Base-by-base conservation (phyloP, 1,140 invertebrate genomes). In the Oscheius sp. region DNA sequence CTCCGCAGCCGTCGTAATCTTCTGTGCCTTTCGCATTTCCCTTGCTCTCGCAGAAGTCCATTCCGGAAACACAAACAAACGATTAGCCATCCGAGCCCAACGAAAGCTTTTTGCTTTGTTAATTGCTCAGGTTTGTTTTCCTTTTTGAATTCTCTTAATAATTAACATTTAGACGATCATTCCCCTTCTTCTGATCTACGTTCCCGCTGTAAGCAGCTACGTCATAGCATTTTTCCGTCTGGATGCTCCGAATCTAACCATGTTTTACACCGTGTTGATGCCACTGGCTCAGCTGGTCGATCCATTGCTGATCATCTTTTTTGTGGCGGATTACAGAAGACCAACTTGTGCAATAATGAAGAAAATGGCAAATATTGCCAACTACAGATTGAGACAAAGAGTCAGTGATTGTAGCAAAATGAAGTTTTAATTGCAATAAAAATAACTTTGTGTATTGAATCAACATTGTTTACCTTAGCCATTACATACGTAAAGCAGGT, bases 191-290 rank as follows among this genome's bases (percentile, higher is more conserved):
- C 49, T 55, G 7, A 26, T 55, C 7, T 55, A 55, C 49, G 23
- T 23, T 7, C 49, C 49, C 15, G 49, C 49, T 13, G 49, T 55
- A 26, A 55, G 49, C 23, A 55, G 49, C 49, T 55, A 55, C 23
- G 28, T 55, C 49, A 55, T 55, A 55, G 49, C 49, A 7, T 55
- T 55, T 55, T 55, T 15, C 28, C 49, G 49, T 4, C 4, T 55
- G 15, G 4, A 55, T 26, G 49, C 49, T 4, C 49, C 49, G 7
- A 26, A 55, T 55, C 23, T 55, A 26, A 20, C 49, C 7, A 55
- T 55, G 49, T 55, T 55, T 23, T 55, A 55, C 49, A 55, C 49
- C 4, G 49, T 55, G 15, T 26, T 55, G 7, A 55, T 55, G 49
- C 49, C 49, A 13, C 23, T 55, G 49, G 49, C 49, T 13, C 49